Evolutionary conservation across 2,797 vertebrate genomes (phyloP), one percentile per base, ranked within the genome.

Genomic region (Balearica regulorum): DNA sequence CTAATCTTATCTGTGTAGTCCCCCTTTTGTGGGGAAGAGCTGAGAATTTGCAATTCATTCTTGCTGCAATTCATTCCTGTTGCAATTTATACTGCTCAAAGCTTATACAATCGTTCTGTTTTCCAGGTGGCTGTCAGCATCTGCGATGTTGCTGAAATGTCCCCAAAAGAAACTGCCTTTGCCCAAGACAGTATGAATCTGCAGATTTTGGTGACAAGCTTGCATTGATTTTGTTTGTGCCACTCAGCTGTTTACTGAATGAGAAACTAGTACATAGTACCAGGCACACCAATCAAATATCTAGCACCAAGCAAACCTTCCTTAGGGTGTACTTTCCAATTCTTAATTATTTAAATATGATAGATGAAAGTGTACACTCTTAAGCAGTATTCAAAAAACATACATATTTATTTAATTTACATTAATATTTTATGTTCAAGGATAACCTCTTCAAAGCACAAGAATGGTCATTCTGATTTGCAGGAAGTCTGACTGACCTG

Each of bases 11-110:
- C 73, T 94, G 65, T 84, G 37, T 54, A 71, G 89, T 68, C 51
- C 24, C 17, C 31, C 10, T 79, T 91, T 54, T 54, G 37, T 64
- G 72, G 43, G 44, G 48, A 93, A 76, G 69, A 92, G 46, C 54
- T 60, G 62, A 92, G 55, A 58, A 94, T 96, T 91, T 94, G n/a
- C 90, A 95, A 91, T 94, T 93, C 87, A 85, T 93, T 95, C 93
- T 41, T 81, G 84, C 61, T 97, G 53, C 72, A 70, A 15, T 71
- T 89, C 89, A 88, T 96, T 95, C 90, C 44, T 7, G 1, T 78
- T 91, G 81, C 79, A 83, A 81, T 95, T 93, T 8, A 3, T 96
- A 81, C 82, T 5, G 10, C 70, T 96, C 94, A 91, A 77, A 93
- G 44, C 53, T 73, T 26, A 37, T 85, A 68, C 17, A 60, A 44